Conservation (phyloP, 2,797 vertebrate genomes). For the Spondyliosoma cantharus region DNA sequence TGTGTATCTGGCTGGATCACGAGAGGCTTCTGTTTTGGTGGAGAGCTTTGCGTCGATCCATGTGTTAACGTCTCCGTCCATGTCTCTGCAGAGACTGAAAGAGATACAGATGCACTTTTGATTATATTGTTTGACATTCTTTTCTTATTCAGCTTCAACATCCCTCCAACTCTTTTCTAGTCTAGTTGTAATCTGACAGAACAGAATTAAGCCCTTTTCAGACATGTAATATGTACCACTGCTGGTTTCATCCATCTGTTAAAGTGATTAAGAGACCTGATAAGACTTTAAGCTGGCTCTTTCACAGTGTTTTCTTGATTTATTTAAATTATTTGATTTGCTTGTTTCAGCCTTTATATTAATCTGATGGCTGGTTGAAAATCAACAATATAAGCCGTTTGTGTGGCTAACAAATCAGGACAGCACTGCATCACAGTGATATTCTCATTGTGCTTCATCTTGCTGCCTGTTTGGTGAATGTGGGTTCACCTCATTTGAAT, state of each 20-base stretch:
- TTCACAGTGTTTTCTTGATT: no score
- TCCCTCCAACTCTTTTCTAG: not conserved
- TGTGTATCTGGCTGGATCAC: conserved; percentile 48
- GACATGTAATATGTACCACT: no score
- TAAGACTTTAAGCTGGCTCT: no score
- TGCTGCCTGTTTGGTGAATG: not conserved
- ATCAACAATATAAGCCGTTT: not conserved
- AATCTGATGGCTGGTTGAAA: no score
- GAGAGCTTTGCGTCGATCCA: conserved; percentile 11
- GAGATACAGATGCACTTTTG: conserved; percentile 7
- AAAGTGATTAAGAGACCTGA: no score
- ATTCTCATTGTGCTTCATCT: not conserved
- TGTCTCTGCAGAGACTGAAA: conserved; percentile 41
- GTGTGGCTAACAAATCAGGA: not conserved
- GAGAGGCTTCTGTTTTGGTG: conserved; percentile 44
- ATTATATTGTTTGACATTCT: not conserved
- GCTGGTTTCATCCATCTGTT: no score
- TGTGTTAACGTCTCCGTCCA: not conserved
- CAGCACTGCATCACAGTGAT: not conserved
- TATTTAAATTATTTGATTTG: no score
- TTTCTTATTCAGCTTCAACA: not conserved
- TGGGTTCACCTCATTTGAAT: not conserved
- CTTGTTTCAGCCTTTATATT: no score
- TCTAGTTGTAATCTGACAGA: not conserved
- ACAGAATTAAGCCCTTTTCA: not conserved